Evolutionary conservation across 1,140 invertebrate genomes (phyloP).

Genomic region (Proctacanthus coquilletti): DNA sequence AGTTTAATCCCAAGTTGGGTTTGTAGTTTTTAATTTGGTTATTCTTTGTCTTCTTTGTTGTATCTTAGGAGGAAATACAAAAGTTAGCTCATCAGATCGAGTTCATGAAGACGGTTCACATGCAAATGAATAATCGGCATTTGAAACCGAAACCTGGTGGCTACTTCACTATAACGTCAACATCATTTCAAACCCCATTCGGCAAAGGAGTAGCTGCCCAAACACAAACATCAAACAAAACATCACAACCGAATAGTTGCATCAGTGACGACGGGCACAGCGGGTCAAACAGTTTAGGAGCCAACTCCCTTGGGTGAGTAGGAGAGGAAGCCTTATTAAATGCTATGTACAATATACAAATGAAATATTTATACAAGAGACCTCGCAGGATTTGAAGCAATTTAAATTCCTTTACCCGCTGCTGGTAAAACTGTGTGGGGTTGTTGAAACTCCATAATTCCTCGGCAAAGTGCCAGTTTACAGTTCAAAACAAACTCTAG

Average conservation of each 20-base stretch:
- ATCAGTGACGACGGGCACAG: conserved; percentile 9
- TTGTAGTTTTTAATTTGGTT: no score
- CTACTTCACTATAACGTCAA: conserved; percentile 48
- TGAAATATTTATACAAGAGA: no score
- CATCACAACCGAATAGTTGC: conserved; percentile 4
- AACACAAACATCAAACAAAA: conserved; percentile 21
- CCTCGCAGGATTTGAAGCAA: no score
- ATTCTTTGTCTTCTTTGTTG: conserved; percentile 1
- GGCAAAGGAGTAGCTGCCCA: conserved; percentile 23
- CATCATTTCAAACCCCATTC: conserved; percentile 28
- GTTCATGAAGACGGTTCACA: conserved; percentile 83
- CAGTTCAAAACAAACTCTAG: no score
- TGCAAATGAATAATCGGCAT: conserved; percentile 82
- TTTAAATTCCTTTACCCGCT: no score
- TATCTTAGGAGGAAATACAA: conserved; percentile 67
- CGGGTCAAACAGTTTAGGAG: conserved; percentile 8
- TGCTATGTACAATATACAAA: no score
- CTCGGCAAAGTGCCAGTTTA: no score
- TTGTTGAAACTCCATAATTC: no score
- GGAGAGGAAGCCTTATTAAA: no score
- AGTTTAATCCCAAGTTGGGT: no score
- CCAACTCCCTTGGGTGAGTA: conserved; percentile 11
- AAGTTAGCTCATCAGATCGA: conserved; percentile 81
- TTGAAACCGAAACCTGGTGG: conserved; percentile 65
- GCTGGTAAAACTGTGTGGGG: no score